Evolutionary conservation across 2,888 invertebrate species (phyloP).

Genomic region (Reticulitermes lucifugus): DNA sequence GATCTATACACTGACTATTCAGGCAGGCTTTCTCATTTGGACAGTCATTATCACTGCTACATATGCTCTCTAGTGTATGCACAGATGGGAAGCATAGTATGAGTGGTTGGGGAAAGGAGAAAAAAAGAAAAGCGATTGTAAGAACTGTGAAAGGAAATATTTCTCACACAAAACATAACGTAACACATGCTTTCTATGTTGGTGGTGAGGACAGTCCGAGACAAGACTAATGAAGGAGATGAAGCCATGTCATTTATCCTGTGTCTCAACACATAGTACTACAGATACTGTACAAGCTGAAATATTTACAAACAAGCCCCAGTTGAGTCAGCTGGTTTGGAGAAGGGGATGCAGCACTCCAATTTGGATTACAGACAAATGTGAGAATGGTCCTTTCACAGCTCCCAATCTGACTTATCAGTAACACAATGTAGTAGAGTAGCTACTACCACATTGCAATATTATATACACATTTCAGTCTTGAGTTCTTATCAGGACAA

Average conservation of each 20-base stretch:
- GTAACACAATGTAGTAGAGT: conserved; percentile 37
- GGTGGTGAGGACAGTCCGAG: conserved; percentile 62
- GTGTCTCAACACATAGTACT: conserved; percentile 46
- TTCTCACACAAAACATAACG: conserved; percentile 71
- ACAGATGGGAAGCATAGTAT: conserved; percentile 49
- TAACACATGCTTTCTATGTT: conserved; percentile 72
- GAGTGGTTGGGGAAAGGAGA: conserved; percentile 59
- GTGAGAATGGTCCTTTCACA: conserved; percentile 83
- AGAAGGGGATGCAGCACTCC: conserved; percentile 10
- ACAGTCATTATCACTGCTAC: conserved; percentile 91
- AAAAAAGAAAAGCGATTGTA: conserved; percentile 79
- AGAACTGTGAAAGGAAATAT: conserved; percentile 90
- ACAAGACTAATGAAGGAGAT: conserved; percentile 50
- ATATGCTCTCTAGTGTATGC: conserved; percentile 78
- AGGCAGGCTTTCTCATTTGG: conserved; percentile 92
- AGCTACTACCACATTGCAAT: neutral
- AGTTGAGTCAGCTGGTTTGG: neutral
- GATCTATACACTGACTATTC: conserved; percentile 91
- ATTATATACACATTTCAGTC: conserved; percentile 33
- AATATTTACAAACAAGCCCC: conserved; percentile 69
- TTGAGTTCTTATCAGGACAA: conserved; percentile 24
- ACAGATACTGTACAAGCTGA: conserved; percentile 64
- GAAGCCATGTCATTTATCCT: conserved; percentile 45
- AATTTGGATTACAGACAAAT: conserved; percentile 59
- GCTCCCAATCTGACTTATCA: conserved; percentile 78